A percentile compares a stretch with the other conserved stretches of the same genome.
Evolutionary conservation across 2,888 invertebrate species (phyloP).

Genomic region (Temnothorax unifasciatus): DNA sequence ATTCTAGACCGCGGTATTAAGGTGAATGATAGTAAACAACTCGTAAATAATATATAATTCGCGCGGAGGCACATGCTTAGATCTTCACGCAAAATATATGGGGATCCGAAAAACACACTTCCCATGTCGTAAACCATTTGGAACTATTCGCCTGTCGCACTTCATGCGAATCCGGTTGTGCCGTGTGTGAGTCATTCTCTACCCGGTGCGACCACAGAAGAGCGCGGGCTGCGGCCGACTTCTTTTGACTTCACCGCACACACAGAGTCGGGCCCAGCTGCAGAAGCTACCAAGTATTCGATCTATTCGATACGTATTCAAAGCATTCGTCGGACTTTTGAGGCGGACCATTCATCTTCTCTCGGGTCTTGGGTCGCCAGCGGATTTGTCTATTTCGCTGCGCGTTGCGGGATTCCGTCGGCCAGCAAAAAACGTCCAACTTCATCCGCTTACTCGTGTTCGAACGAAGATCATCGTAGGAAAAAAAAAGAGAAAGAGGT

Average conservation of each 20-base stretch:
- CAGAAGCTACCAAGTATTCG: slow-evolving; percentile 26
- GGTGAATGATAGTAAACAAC: slow-evolving; percentile 19
- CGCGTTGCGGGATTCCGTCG: slow-evolving; percentile 37
- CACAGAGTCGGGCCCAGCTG: slow-evolving; percentile 5
- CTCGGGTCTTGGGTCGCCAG: slow-evolving; percentile 25
- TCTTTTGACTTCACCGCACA: slow-evolving; percentile 41
- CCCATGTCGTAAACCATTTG: slow-evolving; percentile 34
- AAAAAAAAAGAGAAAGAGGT: neutral
- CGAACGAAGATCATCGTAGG: slow-evolving; percentile 2
- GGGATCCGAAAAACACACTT: slow-evolving; percentile 38
- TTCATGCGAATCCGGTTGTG: slow-evolving; percentile 44
- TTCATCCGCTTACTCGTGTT: slow-evolving; percentile 40
- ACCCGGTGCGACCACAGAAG: slow-evolving; percentile 6
- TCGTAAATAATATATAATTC: slow-evolving; percentile 39
- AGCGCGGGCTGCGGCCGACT: slow-evolving; percentile 37
- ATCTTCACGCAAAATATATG: slow-evolving; percentile 19
- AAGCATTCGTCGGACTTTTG: slow-evolving; percentile 21
- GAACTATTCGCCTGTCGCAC: slow-evolving; percentile 47
- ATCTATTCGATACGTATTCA: slow-evolving; percentile 51
- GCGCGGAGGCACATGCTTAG: slow-evolving; percentile 15
- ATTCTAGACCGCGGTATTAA: neutral
- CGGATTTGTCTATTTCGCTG: slow-evolving; percentile 40
- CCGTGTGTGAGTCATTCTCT: neutral
- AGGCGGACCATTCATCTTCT: slow-evolving; percentile 37
- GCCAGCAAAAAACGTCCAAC: slow-evolving; percentile 31